Conservation (phyloP, 2,113 vertebrate species). For the Toxotes chatareus region DNA sequence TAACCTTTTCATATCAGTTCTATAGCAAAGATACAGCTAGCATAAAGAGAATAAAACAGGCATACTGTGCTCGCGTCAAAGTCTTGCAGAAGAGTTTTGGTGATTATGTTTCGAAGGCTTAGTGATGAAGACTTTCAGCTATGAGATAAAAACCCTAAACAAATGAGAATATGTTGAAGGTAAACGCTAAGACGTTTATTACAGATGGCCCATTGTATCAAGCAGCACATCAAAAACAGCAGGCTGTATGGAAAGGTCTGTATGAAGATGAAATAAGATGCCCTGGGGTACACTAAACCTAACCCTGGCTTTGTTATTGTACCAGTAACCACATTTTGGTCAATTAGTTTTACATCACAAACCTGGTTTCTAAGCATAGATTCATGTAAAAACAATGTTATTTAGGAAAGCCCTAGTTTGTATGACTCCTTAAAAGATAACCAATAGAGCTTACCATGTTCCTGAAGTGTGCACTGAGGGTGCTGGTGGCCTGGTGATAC, state of each 20-base stretch:
- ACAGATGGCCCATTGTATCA: too few relatives aligned
- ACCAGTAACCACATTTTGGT: neutral
- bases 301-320: neutral
- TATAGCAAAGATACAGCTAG: too few relatives aligned
- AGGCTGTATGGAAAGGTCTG: too few relatives aligned
- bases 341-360: neutral
- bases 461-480: conserved; percentile 94
- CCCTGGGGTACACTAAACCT: neutral
- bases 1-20: neutral
- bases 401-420: neutral
- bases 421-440: neutral
- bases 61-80: too few relatives aligned
- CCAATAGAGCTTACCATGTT: conserved; percentile 88
- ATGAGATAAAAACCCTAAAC: too few relatives aligned
- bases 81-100: neutral
- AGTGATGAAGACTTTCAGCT: neutral
- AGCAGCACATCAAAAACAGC: too few relatives aligned
- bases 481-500: conserved; percentile 93
- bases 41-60: too few relatives aligned
- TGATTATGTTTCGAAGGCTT: neutral
- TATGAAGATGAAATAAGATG: too few relatives aligned
- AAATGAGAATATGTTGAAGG: too few relatives aligned
- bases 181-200: too few relatives aligned
- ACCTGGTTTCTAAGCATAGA: neutral
- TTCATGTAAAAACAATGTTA: neutral